These are phyloP conservation scores for Callaeas wilsoni DNA, from an alignment of 2,113 vertebrate species.

Conservation along the genomic window DNA sequence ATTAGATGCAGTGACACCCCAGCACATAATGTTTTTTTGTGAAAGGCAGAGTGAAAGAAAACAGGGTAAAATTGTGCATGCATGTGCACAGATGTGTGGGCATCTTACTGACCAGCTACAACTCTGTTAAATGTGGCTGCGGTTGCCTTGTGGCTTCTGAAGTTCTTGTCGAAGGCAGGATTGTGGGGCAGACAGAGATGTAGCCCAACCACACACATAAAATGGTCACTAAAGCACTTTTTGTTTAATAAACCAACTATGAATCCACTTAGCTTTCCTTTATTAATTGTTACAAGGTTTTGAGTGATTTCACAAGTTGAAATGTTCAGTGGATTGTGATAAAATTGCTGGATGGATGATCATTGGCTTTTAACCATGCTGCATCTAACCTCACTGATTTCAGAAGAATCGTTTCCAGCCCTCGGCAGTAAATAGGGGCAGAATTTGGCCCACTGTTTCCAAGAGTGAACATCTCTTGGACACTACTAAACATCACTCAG, in stretches of 20 bases:
- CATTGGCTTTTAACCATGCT: not conserved
- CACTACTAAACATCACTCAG: not conserved
- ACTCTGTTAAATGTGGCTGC: not conserved
- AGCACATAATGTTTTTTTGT: not conserved
- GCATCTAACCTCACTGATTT: not conserved
- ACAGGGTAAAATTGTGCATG: not conserved
- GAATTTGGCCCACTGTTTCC: not conserved
- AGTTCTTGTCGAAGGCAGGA: not conserved
- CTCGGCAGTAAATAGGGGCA: not conserved
- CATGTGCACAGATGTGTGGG: not conserved
- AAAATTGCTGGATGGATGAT: not conserved
- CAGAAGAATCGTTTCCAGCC: not conserved
- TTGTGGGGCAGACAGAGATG: not conserved
- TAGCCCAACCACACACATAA: not conserved
- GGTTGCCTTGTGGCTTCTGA: not conserved
- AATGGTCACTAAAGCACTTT: not conserved
- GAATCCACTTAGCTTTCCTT: not conserved
- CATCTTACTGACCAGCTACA: not conserved
- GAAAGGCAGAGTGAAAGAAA: not conserved
- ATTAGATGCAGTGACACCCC: not conserved
- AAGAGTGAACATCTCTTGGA: not conserved
- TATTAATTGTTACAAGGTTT: not conserved
- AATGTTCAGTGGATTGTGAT: fast-evolving
- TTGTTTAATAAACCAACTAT: not conserved
- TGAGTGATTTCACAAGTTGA: not conserved